Evolutionary conservation across 1,140 invertebrate genomes (phyloP).

Genomic region (Odontomachus brunneus): DNA sequence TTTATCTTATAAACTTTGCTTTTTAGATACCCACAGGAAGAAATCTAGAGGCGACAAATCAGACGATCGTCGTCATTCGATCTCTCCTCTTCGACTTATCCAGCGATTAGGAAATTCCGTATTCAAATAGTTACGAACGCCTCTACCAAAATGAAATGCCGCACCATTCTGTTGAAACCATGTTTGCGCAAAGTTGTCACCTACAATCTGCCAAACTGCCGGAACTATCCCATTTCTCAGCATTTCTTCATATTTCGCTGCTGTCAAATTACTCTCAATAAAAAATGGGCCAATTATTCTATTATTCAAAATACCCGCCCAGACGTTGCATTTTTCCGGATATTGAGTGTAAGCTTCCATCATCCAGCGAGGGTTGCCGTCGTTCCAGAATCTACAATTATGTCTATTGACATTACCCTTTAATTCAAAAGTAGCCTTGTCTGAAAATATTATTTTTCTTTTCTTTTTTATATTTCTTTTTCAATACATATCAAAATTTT

Average conservation of each 20-base stretch:
- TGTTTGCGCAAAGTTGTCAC: neutral
- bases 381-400: neutral
- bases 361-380: neutral
- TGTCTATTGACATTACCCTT: too few relatives aligned
- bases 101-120: neutral
- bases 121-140: too few relatives aligned
- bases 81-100: neutral
- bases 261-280: neutral
- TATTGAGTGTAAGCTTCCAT: neutral
- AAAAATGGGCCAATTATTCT: neutral
- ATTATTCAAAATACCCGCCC: neutral
- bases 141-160: neutral
- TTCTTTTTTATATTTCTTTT: too few relatives aligned
- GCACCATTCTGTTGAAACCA: neutral
- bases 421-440: too few relatives aligned
- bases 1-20: slow-evolving; percentile 5
- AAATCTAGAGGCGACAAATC: neutral
- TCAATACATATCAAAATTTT: too few relatives aligned
- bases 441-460: too few relatives aligned
- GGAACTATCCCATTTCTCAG: neutral
- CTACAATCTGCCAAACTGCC: neutral
- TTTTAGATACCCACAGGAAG: neutral
- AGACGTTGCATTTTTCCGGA: slow-evolving; percentile 1
- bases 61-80: neutral
- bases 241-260: neutral